Percentiles rank a stretch among this genome's conserved stretches.
Conservation (phyloP, 2,113 vertebrate species). For the Spea bombifrons region DNA sequence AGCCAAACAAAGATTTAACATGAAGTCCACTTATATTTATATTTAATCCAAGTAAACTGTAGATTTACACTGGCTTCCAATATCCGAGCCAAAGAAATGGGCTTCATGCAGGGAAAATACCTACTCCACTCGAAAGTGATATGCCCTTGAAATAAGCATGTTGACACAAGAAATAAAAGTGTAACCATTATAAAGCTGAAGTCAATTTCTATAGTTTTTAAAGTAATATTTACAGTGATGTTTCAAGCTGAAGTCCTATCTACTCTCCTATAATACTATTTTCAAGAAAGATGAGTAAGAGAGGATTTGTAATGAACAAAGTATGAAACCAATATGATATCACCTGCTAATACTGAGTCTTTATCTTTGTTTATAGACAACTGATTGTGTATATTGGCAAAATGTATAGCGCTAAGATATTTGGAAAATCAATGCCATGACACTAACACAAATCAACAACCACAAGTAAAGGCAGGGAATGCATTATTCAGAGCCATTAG, state of each 20-base stretch:
- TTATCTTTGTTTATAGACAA: constrained; percentile 26
- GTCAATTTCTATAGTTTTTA: constrained; percentile 45
- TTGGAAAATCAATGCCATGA: constrained; percentile 12
- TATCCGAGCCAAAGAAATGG: constrained; percentile 40
- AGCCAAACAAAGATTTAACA: constrained; percentile 45
- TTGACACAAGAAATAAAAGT: constrained; percentile 44
- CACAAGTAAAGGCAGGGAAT: constrained; percentile 16
- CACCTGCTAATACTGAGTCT: constrained; percentile 23
- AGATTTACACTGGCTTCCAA: constrained; percentile 43
- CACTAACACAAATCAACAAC: constrained; percentile 11
- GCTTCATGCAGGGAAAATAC: constrained; percentile 46
- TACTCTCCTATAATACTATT: constrained; percentile 18
- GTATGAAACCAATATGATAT: constrained; percentile 31
- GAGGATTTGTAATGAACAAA: constrained; percentile 40
- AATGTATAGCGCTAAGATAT: background rate
- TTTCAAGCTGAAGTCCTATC: background rate
- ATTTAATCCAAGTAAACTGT: constrained; percentile 47
- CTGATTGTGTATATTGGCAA: constrained; percentile 29
- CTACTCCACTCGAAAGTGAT: constrained; percentile 43
- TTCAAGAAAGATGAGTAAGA: constrained; percentile 18
- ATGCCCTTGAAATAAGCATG: constrained; percentile 49
- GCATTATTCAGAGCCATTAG: constrained; percentile 7
- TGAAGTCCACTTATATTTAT: constrained; percentile 44
- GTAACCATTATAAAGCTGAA: constrained; percentile 48
- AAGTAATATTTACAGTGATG: constrained; percentile 20